These are phyloP conservation scores for Phalangium opilio DNA, from an alignment of 2,888 invertebrate genomes.

Conservation along the genomic window DNA sequence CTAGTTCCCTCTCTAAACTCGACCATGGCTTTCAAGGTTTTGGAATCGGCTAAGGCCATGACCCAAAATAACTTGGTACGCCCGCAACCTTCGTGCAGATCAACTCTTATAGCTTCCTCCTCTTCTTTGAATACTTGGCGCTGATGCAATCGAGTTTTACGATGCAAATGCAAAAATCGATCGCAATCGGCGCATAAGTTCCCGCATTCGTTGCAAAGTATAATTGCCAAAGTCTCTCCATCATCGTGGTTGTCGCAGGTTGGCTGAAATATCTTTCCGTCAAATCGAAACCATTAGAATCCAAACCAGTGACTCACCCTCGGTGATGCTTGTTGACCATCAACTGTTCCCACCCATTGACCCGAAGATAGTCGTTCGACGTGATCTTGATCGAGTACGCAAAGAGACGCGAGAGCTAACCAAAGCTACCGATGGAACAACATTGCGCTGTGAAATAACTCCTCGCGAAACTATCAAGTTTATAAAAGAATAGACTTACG, in stretches of 20 bases:
- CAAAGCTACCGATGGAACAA: constrained; percentile 38
- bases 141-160: constrained; percentile 67
- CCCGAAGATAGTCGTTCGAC: constrained; percentile 64
- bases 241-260: constrained; percentile 95
- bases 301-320: too few species aligned
- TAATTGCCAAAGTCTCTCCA: constrained; percentile 74
- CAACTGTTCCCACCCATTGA: constrained; percentile 54
- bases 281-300: too few species aligned
- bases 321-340: constrained; percentile 39
- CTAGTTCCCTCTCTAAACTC: constrained; percentile 64
- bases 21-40: constrained; percentile 60
- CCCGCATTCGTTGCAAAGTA: constrained; percentile 80
- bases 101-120: constrained; percentile 87
- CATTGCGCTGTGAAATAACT: too few species aligned
- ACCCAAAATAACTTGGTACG: constrained; percentile 92
- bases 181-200: constrained; percentile 93
- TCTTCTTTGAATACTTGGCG: constrained; percentile 89
- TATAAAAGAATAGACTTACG: too few species aligned
- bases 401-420: constrained; percentile 81
- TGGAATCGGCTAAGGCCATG: constrained; percentile 76
- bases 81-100: constrained; percentile 89
- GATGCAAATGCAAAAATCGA: constrained; percentile 78
- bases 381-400: constrained; percentile 80
- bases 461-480: too few species aligned
- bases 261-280: constrained; percentile 40